Base-by-base conservation (phyloP, 2,113 vertebrate species). In the Bungarus multicinctus region DNA sequence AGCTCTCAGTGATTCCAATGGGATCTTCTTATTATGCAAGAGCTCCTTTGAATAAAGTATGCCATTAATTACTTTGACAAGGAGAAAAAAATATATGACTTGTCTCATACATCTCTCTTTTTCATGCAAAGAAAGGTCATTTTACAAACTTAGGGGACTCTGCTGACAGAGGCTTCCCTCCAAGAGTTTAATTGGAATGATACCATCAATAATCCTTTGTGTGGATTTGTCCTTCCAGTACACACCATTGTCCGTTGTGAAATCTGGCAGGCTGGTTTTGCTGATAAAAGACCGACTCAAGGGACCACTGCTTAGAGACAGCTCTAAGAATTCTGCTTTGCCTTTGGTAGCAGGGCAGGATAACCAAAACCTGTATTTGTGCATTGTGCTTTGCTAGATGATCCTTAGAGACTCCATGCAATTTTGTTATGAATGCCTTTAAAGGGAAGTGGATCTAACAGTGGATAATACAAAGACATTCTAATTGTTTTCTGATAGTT, bases 101-200 rank as follows among this genome's bases (percentile, higher is more conserved):
- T 94, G 43, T 69, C 27, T 88, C 18, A 0, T 20, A 22, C 39
- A 93, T 2, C 0, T 93, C 95, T 27, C 45, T 74, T 45, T 95
- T 93, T 96, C 94, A 94, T 1, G 2, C 54, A 94, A 64, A 88
- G 91, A 90, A 96, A 96, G 96, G 91, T 97, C 95, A 94, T 94
- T 95, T 95, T 0, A 0, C 50, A 34, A 60, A 87, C 90, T 90
- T 95, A 64, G 91, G 95, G 94, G 60, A 95, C 94, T 96, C 27
- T 96, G 97, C 96, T 97, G 97, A 97, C 96, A 95, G 90, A 93
- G 47, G 43, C 87, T 95, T 97, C 96, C 97, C 95, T 96, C 94
- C 88, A 94, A 96, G 91, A 88, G 94, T 95, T 94, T 96, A 96
- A 96, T 96, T 95, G 95, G 94, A 94, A 58, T 85, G 96, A 94